Base-by-base conservation (phyloP, 2,797 vertebrate species). In the Mionectes olivaceus region DNA sequence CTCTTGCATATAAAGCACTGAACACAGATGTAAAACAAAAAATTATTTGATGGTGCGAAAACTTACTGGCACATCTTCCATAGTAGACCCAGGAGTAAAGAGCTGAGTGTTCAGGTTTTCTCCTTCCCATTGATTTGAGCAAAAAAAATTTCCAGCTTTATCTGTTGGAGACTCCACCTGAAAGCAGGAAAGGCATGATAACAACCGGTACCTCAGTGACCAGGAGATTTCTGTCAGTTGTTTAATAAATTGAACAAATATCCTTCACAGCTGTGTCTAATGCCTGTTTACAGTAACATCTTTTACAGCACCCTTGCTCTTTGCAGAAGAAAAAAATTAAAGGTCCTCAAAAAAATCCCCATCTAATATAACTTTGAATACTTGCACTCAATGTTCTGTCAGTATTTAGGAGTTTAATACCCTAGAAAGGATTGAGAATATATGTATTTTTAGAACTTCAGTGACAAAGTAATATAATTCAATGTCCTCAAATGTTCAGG, bases 121-220 rank as follows among this genome's bases (percentile, higher is more conserved):
- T 78, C 97, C 98, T 96, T 99, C 99, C 99, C 99, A 99, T 93
- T 99, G 98, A 97, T 87, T 98, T 2, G 97, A 98, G 68, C 98
- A 97, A 95, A 99, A 99, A 86, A 99, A 99, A 11, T 98, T 98
- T 93, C 98, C 98, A 46, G 96, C 94, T 97, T 98, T 98, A 93
- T 99, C 98, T 73, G 98, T 98, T 11, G 99, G 99, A 24, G 99
- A 99, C 93, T 99, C 99, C 93, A 99, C 99, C 99, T 99, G 89
- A 79, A 94, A 94, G 43, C 56, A 93, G 92, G 83, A 92, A 57
- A 95, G 35, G 27, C 87, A 83, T n/a, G 39, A 74, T 64, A 78
- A 77, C 81, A 75, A 27, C 0, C 39, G 82, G 33, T 35, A 59
- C n/a, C 28, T 73, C 76, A 76, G 47, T 83, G 37, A 83, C 71